These are phyloP conservation scores for Polydrusus tereticollis DNA, from an alignment of 2,888 invertebrate genomes.

Conservation along the genomic window DNA sequence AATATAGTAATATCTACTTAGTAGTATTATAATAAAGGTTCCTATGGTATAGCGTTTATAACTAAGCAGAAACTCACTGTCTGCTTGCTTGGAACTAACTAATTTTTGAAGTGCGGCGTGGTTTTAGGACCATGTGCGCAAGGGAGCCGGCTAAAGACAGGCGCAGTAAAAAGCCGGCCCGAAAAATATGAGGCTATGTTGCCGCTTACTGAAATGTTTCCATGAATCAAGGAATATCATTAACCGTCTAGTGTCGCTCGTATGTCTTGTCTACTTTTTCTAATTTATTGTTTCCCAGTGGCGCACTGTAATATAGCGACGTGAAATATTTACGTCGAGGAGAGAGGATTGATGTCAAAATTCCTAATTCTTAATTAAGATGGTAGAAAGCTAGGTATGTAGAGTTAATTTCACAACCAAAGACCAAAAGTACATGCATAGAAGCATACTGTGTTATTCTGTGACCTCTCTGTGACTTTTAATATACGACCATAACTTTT, in stretches of 20 bases:
- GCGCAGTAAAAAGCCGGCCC: constrained; percentile 30
- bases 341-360: too few relatives aligned
- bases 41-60: constrained; percentile 58
- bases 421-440: too few relatives aligned
- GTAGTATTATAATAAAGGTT: constrained; percentile 54
- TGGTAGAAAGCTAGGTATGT: too few relatives aligned
- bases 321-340: too few relatives aligned
- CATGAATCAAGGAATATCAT: not conserved
- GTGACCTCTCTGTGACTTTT: too few relatives aligned
- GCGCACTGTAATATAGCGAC: not conserved
- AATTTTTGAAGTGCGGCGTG: constrained; percentile 57
- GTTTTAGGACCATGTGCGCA: constrained; percentile 65
- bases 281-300: constrained; percentile 6
- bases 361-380: too few relatives aligned
- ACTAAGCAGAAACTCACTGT: constrained; percentile 62
- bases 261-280: not conserved
- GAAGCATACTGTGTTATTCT: too few relatives aligned
- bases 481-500: too few relatives aligned
- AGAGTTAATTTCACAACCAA: too few relatives aligned
- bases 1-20: constrained; percentile 64
- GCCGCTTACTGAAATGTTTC: constrained; percentile 2
- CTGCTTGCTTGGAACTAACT: constrained; percentile 67
- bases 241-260: not conserved
- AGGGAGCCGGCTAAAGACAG: constrained; percentile 52
- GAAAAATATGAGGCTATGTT: constrained; percentile 11